Evolutionary conservation across 2,113 vertebrate species (phyloP), one percentile per base, ranked within the genome.

Genomic region (Entosphenus tridentatus): DNA sequence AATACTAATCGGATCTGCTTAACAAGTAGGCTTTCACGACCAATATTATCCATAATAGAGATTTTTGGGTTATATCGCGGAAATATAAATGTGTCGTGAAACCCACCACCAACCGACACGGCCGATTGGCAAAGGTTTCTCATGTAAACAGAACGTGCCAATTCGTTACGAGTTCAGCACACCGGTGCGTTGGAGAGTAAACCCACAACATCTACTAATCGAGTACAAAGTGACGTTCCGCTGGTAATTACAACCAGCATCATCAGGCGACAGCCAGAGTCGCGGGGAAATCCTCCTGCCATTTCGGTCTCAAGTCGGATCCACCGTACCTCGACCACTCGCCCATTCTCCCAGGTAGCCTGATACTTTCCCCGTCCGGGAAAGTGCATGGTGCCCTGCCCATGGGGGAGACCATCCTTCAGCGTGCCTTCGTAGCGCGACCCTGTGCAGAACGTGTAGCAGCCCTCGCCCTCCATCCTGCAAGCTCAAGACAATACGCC

Each of bases 361-460:
- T 84, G 81, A 72, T 82, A 90, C 67, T 73, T 81, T 76, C 80
- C 83, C 74, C 88, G 85, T 54, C 69, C 74, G 67, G 83, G 80
- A 77, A 89, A 87, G 70, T 78, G 69, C 70, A 97, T 78, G 54
- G 81, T 81, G 72, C 91, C 91, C 71, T 79, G 71, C 12, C 93
- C 91, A 14, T 97, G 84, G 57, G 89, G 90, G 84, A 83, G 78
- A 54, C 93, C 88, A 10, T 95, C 85, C 78, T 81, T 83, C 81
- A 84, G 84, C 62, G 76, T 72, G 5, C 91, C 93, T 6, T 82
- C 77, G 69, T 95, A 96, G 75, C 76, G 81, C 4, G 83, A 83
- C 55, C 79, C 80, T 1, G 85, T 86, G 2, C 84, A 82, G 68
- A 95, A 82, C 13, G 73, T 77, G 73, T 91, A 95, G 56, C 74